Base-by-base conservation (phyloP, 2,113 vertebrate species). In the Turdus rufiventris region DNA sequence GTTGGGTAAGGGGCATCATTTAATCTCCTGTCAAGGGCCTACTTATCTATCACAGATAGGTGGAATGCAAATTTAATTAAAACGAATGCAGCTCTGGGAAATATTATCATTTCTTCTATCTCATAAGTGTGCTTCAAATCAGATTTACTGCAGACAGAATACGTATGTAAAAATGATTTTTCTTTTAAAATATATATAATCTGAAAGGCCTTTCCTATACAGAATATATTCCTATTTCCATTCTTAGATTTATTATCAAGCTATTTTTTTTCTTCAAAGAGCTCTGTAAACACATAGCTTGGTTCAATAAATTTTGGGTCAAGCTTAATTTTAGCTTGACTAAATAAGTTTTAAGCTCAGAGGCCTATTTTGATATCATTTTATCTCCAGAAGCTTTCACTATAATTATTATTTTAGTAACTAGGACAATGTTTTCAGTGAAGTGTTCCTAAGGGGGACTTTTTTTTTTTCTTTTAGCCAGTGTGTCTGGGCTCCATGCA, bases 11-110 rank as follows among this genome's bases (percentile, higher is more conserved):
- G 23, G 31, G 9, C 33, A 85, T 57, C 26, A 94, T 79, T 88
- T 89, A 91, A 91, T 91, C 58, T 82, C 31, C 68, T 94, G 57
- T 73, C 48, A 96, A 88, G 42, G 85, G 62, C 42, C 53, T 95
- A 45, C 36, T 60, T 65, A 93, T 93, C 67, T 66, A 84, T 96
- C 78, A 87, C 5, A 13, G 56, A 78, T 47, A 86, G 74, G 90
- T 91, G 38, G 40, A 77, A 96, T 88, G 78, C 33, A 95, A 92
- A 94, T 77, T 91, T 96, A 97, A 95, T 96, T 93, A 80, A 97
- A 72, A 93, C 86, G 54, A 78, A 33, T 77, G 54, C n/a, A 90
- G 74, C 65, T 88, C 66, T 89, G 85, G 75, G 93, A 76, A 88
- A 86, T 73, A 91, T 77, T 88, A 91, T 76, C 0, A 82, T 65